A percentile compares a stretch with the other conserved stretches of the same genome.
These are phyloP conservation scores for Notoglanidium macrostoma DNA, from an alignment of 2,797 vertebrate genomes.

Conservation along the genomic window DNA sequence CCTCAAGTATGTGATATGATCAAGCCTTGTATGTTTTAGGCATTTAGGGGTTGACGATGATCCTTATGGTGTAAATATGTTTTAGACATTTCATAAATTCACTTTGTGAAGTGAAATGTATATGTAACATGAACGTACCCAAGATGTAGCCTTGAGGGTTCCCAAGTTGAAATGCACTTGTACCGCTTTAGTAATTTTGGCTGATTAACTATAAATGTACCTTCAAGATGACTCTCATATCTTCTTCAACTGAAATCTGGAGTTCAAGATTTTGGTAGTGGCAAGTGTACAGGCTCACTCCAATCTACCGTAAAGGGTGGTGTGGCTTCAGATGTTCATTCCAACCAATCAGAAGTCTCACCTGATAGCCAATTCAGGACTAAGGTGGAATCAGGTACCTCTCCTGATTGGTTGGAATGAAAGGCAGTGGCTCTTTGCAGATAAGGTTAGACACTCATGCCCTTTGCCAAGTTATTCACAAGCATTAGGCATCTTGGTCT, in stretches of 20 bases:
- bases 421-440: background rate
- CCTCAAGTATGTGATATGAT: background rate
- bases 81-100: background rate
- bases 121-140: background rate
- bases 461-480: background rate
- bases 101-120: background rate
- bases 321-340: background rate
- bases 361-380: background rate
- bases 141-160: background rate
- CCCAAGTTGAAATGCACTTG: background rate
- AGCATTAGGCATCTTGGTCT: background rate
- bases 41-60: background rate
- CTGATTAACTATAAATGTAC: background rate
- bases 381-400: background rate
- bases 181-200: background rate
- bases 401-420: background rate
- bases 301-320: background rate
- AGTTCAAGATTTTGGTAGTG: background rate
- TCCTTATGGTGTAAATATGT: background rate
- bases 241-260: background rate
- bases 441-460: background rate
- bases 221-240: background rate
- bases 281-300: background rate
- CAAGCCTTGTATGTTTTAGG: background rate
- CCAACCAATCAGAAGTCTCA: background rate